These are phyloP conservation scores for Pollenia griseotomentosa DNA, from an alignment of 2,888 invertebrate species.

Conservation along the genomic window DNA sequence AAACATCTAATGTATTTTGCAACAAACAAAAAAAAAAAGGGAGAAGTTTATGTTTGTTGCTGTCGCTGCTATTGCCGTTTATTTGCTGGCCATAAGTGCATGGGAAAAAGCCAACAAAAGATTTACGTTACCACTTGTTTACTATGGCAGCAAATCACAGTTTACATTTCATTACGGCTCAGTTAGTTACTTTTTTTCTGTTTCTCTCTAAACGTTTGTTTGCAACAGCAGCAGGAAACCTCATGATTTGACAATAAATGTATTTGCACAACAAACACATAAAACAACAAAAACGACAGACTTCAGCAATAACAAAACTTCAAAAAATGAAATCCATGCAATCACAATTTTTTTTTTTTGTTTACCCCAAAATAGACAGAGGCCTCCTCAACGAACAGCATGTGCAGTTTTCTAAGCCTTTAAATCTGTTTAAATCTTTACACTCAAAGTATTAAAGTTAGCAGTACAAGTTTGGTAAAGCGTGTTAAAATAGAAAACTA, in stretches of 20 bases:
- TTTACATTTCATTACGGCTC: constrained; percentile 72
- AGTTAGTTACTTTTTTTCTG: constrained; percentile 54
- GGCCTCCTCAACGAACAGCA: constrained; percentile 52
- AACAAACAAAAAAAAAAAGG: constrained; percentile 51
- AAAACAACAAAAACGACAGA: constrained; percentile 48
- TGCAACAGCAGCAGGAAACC: constrained; percentile 77
- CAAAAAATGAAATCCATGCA: constrained; percentile 60
- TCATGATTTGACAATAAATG: constrained; percentile 83
- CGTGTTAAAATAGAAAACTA: neutral
- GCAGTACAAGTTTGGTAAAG: neutral
- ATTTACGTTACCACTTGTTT: constrained; percentile 76
- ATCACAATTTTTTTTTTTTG: constrained; percentile 42
- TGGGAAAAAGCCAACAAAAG: constrained; percentile 73
- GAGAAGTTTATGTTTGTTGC: constrained; percentile 59
- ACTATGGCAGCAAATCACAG: constrained; percentile 76
- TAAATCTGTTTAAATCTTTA: constrained; percentile 63
- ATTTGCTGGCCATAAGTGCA: constrained; percentile 63
- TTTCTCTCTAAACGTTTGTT: constrained; percentile 10
- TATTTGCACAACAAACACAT: constrained; percentile 69
- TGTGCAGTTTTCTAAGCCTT: constrained; percentile 65
- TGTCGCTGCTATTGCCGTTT: constrained; percentile 28
- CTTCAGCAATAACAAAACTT: constrained; percentile 42
- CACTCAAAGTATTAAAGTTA: constrained; percentile 25
- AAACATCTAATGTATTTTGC: constrained; percentile 61
- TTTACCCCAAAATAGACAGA: constrained; percentile 7